Conservation (phyloP, 2,797 vertebrate species). For the Staurois parvus region DNA sequence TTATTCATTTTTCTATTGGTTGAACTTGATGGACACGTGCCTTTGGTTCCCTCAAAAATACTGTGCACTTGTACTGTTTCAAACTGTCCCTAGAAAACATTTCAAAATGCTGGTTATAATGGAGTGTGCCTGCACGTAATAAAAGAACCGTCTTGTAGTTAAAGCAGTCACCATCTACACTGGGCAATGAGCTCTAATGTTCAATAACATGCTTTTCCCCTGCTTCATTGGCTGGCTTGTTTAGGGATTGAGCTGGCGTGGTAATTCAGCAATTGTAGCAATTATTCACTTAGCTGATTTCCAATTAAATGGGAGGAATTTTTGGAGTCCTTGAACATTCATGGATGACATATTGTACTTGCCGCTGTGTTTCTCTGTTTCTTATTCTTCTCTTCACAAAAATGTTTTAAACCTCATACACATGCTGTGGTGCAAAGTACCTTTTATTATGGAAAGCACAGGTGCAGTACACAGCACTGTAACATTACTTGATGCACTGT, state of each 20-base stretch:
- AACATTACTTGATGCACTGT: slow-evolving; percentile 35
- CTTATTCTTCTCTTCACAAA: slow-evolving; percentile 29
- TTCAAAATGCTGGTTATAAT: too few relatives aligned
- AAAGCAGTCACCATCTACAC: neutral
- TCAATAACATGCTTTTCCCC: neutral
- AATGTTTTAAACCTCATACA: slow-evolving; percentile 41
- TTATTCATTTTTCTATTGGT: too few relatives aligned
- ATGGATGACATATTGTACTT: slow-evolving; percentile 16
- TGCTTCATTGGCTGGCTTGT: slow-evolving; percentile 25
- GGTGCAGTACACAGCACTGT: slow-evolving; percentile 17
- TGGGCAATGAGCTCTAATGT: neutral
- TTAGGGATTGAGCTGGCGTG: slow-evolving; percentile 23
- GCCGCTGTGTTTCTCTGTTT: neutral
- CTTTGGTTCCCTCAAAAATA: too few relatives aligned
- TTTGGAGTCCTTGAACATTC: slow-evolving; percentile 54
- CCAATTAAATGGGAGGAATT: slow-evolving; percentile 72
- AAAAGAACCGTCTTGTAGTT: slow-evolving; percentile 1
- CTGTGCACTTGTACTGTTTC: too few relatives aligned
- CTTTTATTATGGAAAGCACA: slow-evolving; percentile 30
- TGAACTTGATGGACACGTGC: too few relatives aligned
- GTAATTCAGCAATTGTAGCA: slow-evolving; percentile 75
- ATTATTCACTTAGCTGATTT: slow-evolving; percentile 80
- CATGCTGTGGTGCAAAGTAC: slow-evolving; percentile 39
- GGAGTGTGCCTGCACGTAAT: neutral
- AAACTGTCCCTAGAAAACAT: too few relatives aligned